Percentiles rank a stretch among this genome's conserved stretches.
These are phyloP conservation scores for Carcina quercana DNA, from an alignment of 2,888 invertebrate species.

Conservation along the genomic window DNA sequence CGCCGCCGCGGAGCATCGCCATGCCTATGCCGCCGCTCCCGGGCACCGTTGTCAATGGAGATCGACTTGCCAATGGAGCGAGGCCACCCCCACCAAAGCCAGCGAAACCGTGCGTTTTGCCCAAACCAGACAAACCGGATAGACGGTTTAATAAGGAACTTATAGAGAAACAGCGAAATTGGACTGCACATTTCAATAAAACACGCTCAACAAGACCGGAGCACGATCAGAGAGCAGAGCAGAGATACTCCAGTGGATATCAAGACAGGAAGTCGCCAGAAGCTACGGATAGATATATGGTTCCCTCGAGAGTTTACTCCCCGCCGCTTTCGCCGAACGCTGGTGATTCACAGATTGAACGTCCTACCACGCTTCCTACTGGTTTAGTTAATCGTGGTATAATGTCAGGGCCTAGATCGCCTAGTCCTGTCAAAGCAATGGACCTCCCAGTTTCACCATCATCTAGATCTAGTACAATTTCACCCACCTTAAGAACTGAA, in stretches of 20 bases:
- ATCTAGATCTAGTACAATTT: slow-evolving; percentile 22
- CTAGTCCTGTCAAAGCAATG: slow-evolving; percentile 59
- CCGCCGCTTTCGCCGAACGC: slow-evolving; percentile 74
- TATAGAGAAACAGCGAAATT: slow-evolving; percentile 93
- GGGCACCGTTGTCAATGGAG: slow-evolving; percentile 50
- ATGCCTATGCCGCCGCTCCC: slow-evolving; percentile 61
- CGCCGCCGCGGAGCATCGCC: slow-evolving; percentile 70
- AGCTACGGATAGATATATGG: slow-evolving; percentile 45
- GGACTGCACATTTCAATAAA: slow-evolving; percentile 93
- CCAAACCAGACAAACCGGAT: slow-evolving; percentile 89
- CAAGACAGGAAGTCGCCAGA: slow-evolving; percentile 59
- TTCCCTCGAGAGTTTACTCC: slow-evolving; percentile 64
- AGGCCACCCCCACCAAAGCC: slow-evolving; percentile 63
- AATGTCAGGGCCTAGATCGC: slow-evolving; percentile 45
- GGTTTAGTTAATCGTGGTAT: slow-evolving; percentile 49
- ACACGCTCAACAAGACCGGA: slow-evolving; percentile 71
- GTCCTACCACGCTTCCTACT: slow-evolving; percentile 57
- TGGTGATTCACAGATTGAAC: slow-evolving; percentile 68
- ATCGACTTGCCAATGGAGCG: slow-evolving; percentile 60
- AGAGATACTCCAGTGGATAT: slow-evolving; percentile 45
- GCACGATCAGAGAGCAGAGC: slow-evolving; percentile 44
- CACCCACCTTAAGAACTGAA: slow-evolving; percentile 42
- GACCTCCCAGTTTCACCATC: slow-evolving; percentile 40
- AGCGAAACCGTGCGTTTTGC: slow-evolving; percentile 72
- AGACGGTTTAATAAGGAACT: slow-evolving; percentile 88